Conservation (phyloP, 2,888 invertebrate species). For the Eutolmus rufibarbis region DNA sequence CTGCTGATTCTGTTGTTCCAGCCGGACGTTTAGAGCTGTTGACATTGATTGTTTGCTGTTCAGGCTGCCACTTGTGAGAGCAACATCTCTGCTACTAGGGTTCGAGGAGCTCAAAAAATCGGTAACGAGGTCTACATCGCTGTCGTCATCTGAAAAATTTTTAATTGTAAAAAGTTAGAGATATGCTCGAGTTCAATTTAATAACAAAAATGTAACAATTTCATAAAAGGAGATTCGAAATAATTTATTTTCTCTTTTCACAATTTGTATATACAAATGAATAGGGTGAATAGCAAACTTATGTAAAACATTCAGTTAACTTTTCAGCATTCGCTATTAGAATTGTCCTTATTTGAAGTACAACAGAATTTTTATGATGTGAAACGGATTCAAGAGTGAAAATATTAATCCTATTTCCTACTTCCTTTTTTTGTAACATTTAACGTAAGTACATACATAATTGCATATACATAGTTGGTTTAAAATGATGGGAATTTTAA, state of each 20-base stretch:
- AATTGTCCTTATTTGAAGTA: too few relatives aligned
- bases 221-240: background rate
- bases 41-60: constrained; percentile 43
- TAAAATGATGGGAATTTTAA: too few relatives aligned
- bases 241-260: background rate
- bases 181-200: background rate
- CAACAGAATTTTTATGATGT: too few relatives aligned
- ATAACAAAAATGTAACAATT: background rate
- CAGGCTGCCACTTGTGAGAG: constrained; percentile 45
- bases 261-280: background rate
- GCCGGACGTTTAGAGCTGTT: constrained; percentile 48
- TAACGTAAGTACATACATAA: too few relatives aligned
- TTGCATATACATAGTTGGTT: too few relatives aligned
- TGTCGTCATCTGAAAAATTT: constrained; percentile 55
- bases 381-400: too few relatives aligned
- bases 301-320: background rate
- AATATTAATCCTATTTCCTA: too few relatives aligned
- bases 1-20: constrained; percentile 42
- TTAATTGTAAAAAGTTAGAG: background rate
- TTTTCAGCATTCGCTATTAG: too few relatives aligned
- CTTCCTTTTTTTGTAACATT: too few relatives aligned
- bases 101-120: constrained; percentile 55
- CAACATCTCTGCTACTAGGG: constrained; percentile 37
- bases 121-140: constrained; percentile 62
- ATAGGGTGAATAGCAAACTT: background rate